Evolutionary conservation across 2,797 vertebrate genomes (phyloP), one percentile per base, ranked within the genome.

Genomic region (Salmo trutta): DNA sequence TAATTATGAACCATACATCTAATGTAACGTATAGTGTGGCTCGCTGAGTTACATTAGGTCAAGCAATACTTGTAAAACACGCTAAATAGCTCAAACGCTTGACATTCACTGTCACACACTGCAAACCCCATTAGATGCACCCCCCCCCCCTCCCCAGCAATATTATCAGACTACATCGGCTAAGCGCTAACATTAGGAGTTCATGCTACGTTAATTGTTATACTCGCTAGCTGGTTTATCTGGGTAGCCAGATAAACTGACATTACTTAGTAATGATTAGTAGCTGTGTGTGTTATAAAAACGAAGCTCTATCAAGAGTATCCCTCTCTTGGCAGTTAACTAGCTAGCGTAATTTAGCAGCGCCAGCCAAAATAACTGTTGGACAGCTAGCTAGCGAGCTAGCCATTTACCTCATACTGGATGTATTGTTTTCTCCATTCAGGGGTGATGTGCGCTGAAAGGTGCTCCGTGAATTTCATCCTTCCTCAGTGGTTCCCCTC

Each of bases 361-460:
- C 4, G 7, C 24, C 29, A 62, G 54, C 29, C 17, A 19, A 59
- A 27, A 27, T 1, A 29, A 3, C 24, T 24, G 24, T 51, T 17
- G n/a, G 5, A 21, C 24, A 19, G 36, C 36, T 41, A 47, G 74
- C 75, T 29, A 76, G 59, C 31, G 21, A 41, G 56, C 74, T 64
- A 41, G 29, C 56, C 36, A 33, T 88, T 88, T 81, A 97, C 97
- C 97, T 98, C 96, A 92, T 98, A 97, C 84, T 97, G 96, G 84
- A 98, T 98, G 93, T 97, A 98, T 66, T 97, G 96, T 87, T 97
- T 97, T 82, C 96, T 95, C 97, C 97, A 98, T 92, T 98, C 96
- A 73, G 96, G 96, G 76, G 97, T 98, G 95, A 98, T 98, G 94
- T 98, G 97, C 78, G 97, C 97, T 0, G 97, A 96, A 82, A 98